Conservation (phyloP, 2,797 vertebrate genomes). For the Hylomyscus alleni region DNA sequence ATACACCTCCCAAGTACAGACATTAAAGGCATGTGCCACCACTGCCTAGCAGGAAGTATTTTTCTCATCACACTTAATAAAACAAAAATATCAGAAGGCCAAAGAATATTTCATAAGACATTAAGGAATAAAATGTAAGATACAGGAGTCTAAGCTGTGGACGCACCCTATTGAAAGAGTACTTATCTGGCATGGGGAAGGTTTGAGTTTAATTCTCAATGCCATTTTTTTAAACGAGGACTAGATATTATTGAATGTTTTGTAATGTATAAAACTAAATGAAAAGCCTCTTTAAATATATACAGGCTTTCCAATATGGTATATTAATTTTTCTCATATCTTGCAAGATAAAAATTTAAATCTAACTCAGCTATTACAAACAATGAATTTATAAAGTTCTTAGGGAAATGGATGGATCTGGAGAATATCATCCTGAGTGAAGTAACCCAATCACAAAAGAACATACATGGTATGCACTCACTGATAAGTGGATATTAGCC, state of each 20-base stretch:
- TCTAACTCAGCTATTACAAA: not conserved
- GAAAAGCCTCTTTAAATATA: conserved; percentile 2
- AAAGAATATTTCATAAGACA: not conserved
- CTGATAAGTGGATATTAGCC: too few species aligned
- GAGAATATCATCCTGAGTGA: too few species aligned
- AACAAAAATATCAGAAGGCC: conserved; percentile 15
- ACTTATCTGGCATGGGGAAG: not conserved
- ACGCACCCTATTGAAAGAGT: not conserved
- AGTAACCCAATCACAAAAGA: too few species aligned
- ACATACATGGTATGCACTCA: too few species aligned
- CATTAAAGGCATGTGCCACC: not conserved
- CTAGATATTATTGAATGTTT: not conserved
- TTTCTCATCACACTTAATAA: conserved; percentile 42
- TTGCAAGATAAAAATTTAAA: conserved; percentile 35
- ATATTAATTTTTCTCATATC: not conserved
- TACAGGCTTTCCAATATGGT: not conserved
- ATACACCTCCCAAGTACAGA: not conserved
- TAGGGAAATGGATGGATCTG: too few species aligned
- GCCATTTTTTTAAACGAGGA: not conserved
- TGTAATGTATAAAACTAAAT: not conserved
- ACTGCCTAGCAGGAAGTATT: conserved; percentile 1
- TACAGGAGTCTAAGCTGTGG: not conserved
- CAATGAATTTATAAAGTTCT: too few species aligned
- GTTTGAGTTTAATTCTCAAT: not conserved
- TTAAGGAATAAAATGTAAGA: not conserved